These are phyloP conservation scores for Morpho achilles DNA, from an alignment of 2,888 invertebrate genomes.

Conservation along the genomic window DNA sequence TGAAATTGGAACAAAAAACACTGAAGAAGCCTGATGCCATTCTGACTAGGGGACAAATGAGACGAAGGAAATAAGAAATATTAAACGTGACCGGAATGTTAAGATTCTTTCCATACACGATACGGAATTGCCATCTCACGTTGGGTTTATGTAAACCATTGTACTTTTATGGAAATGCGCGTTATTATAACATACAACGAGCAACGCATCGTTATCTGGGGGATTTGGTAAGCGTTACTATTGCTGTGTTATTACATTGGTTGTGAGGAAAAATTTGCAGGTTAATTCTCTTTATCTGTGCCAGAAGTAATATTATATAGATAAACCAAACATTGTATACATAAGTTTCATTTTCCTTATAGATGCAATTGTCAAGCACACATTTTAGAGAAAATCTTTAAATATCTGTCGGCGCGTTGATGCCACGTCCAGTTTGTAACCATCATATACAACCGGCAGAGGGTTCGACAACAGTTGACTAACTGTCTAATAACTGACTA, in stretches of 20 bases:
- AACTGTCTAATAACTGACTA: no score
- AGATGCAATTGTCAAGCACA: no score
- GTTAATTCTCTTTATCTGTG: not conserved
- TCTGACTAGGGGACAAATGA: slow-evolving; percentile 69
- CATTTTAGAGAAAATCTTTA: no score
- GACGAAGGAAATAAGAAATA: slow-evolving; percentile 76
- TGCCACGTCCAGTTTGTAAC: no score
- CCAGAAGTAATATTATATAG: no score
- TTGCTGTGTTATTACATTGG: slow-evolving; percentile 29
- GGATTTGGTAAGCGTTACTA: slow-evolving; percentile 40
- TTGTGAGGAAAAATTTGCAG: not conserved
- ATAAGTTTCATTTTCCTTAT: no score
- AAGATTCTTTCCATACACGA: slow-evolving; percentile 60
- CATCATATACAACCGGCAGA: no score
- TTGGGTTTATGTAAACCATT: slow-evolving; percentile 52
- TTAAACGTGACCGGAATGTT: slow-evolving; percentile 72
- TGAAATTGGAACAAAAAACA: slow-evolving; percentile 47
- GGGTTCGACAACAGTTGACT: no score
- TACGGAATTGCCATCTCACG: slow-evolving; percentile 49
- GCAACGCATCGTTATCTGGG: slow-evolving; percentile 32
- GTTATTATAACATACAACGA: slow-evolving; percentile 47
- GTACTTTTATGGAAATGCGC: slow-evolving; percentile 55
- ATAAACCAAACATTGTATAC: no score
- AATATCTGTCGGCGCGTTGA: no score
- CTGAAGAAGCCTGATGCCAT: slow-evolving; percentile 60